Evolutionary conservation across 2,888 invertebrate species (phyloP), one percentile per base, ranked within the genome.

Genomic region (Pandemis corylana): DNA sequence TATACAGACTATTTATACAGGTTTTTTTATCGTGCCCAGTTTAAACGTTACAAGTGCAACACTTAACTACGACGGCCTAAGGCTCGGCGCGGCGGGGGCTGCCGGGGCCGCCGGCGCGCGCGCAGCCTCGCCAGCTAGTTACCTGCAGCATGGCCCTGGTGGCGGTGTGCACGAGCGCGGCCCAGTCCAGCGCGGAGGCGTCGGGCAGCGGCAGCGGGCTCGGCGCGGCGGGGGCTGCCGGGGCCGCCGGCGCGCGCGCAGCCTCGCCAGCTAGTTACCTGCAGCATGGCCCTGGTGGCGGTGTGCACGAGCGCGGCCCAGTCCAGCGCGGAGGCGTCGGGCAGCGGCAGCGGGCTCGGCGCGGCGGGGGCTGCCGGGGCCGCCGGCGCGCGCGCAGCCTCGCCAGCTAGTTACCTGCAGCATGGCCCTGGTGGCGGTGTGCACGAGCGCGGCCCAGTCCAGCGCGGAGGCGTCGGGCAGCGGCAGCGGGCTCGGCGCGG

Each of bases 301-400:
- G 97, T 97, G 84, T 97, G 97, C 4, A 97, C 97, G 96, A 97
- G 94, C 83, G 96, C 7, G 96, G 96, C 12, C 98, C 98, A 97
- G 87, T 97, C 97, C 81, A 97, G 95, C 64, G 96, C 96, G 53
- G 96, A 95, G 4, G 96, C 95, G 84, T 97, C 96, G 0, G 97
- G 96, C 69, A 96, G 87, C 1, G 96, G 96, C 70, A 96, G 90
- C 7, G 91, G 91, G 76, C 41, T 76, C 72, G 36, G 67, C 70
- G 51, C 95, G 96, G 61, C 15, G n/a, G 42, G 13, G 13, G 59
- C 15, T 9, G 42, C 2, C 9, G 63, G 96, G 9, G 95, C 85
- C 85, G 96, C 7, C 13, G 46, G 46, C 10, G 9, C 10, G 20
- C 20, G 20, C 20, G 20, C 20, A 20, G 20, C 20, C 20, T 20